A percentile compares a stretch with the other conserved stretches of the same genome.
Conservation (phyloP, 2,888 invertebrate genomes). For the Laothoe populi region DNA sequence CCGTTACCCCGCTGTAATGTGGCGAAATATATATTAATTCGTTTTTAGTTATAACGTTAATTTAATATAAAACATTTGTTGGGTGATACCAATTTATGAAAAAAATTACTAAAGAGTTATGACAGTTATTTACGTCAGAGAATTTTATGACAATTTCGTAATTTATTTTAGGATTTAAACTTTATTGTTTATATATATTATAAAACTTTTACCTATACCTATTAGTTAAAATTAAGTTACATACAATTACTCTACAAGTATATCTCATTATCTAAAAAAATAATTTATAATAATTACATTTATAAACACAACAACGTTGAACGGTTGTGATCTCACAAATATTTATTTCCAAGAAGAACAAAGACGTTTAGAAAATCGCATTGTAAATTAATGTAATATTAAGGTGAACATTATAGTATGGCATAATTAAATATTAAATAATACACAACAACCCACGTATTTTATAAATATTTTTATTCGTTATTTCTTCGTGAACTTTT, state of each 20-base stretch:
- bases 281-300: too few relatives aligned
- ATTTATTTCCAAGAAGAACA: conserved; percentile 37
- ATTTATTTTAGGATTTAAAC: too few relatives aligned
- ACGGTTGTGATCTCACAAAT: conserved; percentile 31
- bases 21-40: conserved; percentile 67
- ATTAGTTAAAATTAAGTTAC: too few relatives aligned
- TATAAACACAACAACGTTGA: conserved; percentile 13
- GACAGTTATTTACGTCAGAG: too few relatives aligned
- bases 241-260: too few relatives aligned
- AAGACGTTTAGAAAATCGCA: conserved; percentile 51
- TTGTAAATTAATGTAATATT: conserved; percentile 47
- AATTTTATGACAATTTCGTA: not conserved
- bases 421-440: not conserved
- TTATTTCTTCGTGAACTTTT: too few relatives aligned
- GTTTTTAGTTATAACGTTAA: conserved; percentile 62
- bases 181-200: too few relatives aligned
- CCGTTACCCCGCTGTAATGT: conserved; percentile 72
- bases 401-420: conserved; percentile 31
- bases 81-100: not conserved
- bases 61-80: conserved; percentile 17
- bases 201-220: too few relatives aligned
- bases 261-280: too few relatives aligned
- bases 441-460: not conserved
- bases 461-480: too few relatives aligned
- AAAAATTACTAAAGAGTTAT: not conserved